Evolutionary conservation across 2,113 vertebrate genomes (phyloP).

Genomic region (Nematolebias whitei): DNA sequence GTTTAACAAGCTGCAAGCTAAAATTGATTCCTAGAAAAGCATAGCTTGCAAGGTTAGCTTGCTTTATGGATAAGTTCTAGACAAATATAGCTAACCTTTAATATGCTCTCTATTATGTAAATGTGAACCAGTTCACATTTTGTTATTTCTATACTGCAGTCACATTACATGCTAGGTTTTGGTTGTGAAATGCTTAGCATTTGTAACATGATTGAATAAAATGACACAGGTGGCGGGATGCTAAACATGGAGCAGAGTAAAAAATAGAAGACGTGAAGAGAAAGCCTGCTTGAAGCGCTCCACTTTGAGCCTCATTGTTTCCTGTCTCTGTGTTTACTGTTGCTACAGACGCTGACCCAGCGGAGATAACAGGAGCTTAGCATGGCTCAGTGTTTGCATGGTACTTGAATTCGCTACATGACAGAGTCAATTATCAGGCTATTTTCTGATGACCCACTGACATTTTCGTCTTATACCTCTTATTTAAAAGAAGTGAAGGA

Average conservation of each 20-base stretch:
- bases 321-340: slow-evolving; percentile 58
- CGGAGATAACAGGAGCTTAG: slow-evolving; percentile 57
- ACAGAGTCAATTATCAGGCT: slow-evolving; percentile 72
- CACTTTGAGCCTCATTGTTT: slow-evolving; percentile 57
- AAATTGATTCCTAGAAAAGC: no score
- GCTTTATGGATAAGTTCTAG: slow-evolving; percentile 14
- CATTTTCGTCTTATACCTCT: slow-evolving; percentile 37
- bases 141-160: slow-evolving; percentile 58
- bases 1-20: no score
- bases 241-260: slow-evolving; percentile 48
- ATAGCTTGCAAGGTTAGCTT: background rate
- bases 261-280: slow-evolving; percentile 12
- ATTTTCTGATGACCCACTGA: slow-evolving; percentile 70
- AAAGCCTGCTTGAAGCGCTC: slow-evolving; percentile 13
- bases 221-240: slow-evolving; percentile 50
- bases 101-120: background rate
- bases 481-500: slow-evolving; percentile 35
- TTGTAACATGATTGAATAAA: slow-evolving; percentile 60
- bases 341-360: slow-evolving; percentile 49
- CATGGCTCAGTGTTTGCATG: slow-evolving; percentile 24
- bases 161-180: slow-evolving; percentile 21
- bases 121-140: slow-evolving; percentile 30
- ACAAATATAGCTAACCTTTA: slow-evolving; percentile 18
- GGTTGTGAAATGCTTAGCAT: slow-evolving; percentile 66
- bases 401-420: slow-evolving; percentile 55